Base-by-base conservation (phyloP, 1,140 invertebrate species). In the Maconellicoccus hirsutus region DNA sequence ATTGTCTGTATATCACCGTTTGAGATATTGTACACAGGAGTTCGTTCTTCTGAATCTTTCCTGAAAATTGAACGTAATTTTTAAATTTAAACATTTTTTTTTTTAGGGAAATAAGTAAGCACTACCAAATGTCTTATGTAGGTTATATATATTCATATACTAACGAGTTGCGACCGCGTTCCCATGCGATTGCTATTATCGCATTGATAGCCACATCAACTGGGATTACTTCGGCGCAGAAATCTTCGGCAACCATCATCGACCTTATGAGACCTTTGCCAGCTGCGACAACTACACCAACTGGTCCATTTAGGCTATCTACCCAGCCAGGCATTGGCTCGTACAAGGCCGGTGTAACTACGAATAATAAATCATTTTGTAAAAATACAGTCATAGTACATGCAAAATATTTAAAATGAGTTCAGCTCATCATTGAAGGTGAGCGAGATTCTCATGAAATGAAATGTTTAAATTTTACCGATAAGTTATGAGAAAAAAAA, bases 21-120 rank as follows among this genome's bases (percentile, higher is more conserved):
- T 4, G 88, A 89, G 22, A 90, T 78, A 76, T 92, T 92, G 77
- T 85, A 89, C 2, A 89, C 87, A 0, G 88, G 88, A 16, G 90
- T 82, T 69, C n/a, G 22, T 14, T 73, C 70, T 22, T 71, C 52
- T 3, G 4, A 1, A 1, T 38, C n/a, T 14, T 69, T 23, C 8
- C 71, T 73, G n/a, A n/a, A n/a, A n/a, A n/a, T n/a, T n/a, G n/a
- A n/a, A n/a, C n/a, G n/a, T n/a, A n/a, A n/a, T n/a, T n/a, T n/a
- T n/a, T n/a, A n/a, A n/a, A n/a, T n/a, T n/a, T n/a, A n/a, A n/a
- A n/a, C n/a, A n/a, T n/a, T n/a, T n/a, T n/a, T n/a, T n/a, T n/a
- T n/a, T n/a, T n/a, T n/a, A n/a, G n/a, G n/a, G n/a, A n/a, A n/a
- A n/a, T n/a, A 38, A 14, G 33, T 38, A 38, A 7, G 14, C 33